Conservation (phyloP, 2,888 invertebrate genomes). For the Cantharis lateralis region DNA sequence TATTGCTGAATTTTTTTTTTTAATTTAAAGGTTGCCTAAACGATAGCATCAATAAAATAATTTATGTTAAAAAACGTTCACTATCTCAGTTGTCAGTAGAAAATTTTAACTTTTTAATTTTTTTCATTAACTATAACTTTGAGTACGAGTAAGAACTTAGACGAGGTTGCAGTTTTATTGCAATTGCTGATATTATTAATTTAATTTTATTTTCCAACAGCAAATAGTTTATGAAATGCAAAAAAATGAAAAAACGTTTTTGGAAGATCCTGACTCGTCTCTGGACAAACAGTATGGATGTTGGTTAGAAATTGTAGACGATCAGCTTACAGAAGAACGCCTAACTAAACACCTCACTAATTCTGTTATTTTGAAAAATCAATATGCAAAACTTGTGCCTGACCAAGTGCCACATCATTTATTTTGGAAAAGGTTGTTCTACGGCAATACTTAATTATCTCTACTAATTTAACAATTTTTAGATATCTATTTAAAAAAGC, state of each 20-base stretch:
- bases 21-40: no score
- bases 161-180: not conserved
- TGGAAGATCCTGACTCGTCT: constrained; percentile 66
- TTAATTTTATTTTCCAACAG: constrained; percentile 50
- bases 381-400: constrained; percentile 68
- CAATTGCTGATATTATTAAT: not conserved
- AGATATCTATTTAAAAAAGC: constrained; percentile 81
- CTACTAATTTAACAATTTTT: constrained; percentile 19
- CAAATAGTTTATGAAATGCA: constrained; percentile 73
- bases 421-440: constrained; percentile 75
- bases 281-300: constrained; percentile 61
- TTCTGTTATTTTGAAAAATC: constrained; percentile 56
- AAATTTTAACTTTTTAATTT: no score
- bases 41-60: no score
- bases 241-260: constrained; percentile 73
- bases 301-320: constrained; percentile 63
- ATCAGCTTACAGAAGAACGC: constrained; percentile 62
- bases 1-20: no score
- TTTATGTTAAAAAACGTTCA: no score
- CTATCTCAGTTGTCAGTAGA: no score
- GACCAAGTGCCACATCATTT: constrained; percentile 71
- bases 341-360: constrained; percentile 65
- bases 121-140: no score
- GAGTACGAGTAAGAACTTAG: no score
- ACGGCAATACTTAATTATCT: not conserved